These are phyloP conservation scores for Troides aeacus DNA, from an alignment of 2,888 invertebrate species.

Conservation along the genomic window DNA sequence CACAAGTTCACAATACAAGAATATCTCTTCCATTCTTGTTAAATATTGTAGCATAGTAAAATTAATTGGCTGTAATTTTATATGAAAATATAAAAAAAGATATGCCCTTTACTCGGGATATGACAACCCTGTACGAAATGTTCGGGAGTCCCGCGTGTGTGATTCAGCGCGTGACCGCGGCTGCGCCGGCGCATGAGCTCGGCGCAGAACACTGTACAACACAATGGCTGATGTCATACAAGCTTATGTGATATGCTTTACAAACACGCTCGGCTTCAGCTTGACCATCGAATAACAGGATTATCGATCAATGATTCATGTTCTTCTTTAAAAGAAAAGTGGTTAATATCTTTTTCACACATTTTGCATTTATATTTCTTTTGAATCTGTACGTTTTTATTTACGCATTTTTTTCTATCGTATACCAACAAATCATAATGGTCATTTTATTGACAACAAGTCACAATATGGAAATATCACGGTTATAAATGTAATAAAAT, in stretches of 20 bases:
- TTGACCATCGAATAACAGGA: constrained; percentile 26
- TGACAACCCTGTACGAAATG: constrained; percentile 37
- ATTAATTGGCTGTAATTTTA: too few relatives aligned
- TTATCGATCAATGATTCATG: constrained; percentile 28
- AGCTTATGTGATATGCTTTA: constrained; percentile 51
- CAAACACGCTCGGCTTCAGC: constrained; percentile 39
- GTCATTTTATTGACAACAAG: too few relatives aligned
- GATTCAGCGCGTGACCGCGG: constrained; percentile 65
- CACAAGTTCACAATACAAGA: too few relatives aligned
- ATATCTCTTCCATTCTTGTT: too few relatives aligned
- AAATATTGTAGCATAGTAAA: too few relatives aligned
- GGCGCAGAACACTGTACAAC: constrained; percentile 51
- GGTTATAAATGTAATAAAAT: too few relatives aligned
- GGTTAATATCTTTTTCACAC: background rate
- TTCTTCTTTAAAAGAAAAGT: background rate
- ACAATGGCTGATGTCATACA: constrained; percentile 71
- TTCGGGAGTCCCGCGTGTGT: constrained; percentile 34
- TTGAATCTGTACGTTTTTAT: too few relatives aligned
- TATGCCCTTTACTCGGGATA: background rate
- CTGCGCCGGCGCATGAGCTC: constrained; percentile 49
- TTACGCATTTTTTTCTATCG: too few relatives aligned
- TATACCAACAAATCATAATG: too few relatives aligned
- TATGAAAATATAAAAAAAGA: background rate
- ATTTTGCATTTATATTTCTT: background rate
- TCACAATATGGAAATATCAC: too few relatives aligned